Conservation (phyloP, 2,113 vertebrate species). For the Phyllostomus hastatus region DNA sequence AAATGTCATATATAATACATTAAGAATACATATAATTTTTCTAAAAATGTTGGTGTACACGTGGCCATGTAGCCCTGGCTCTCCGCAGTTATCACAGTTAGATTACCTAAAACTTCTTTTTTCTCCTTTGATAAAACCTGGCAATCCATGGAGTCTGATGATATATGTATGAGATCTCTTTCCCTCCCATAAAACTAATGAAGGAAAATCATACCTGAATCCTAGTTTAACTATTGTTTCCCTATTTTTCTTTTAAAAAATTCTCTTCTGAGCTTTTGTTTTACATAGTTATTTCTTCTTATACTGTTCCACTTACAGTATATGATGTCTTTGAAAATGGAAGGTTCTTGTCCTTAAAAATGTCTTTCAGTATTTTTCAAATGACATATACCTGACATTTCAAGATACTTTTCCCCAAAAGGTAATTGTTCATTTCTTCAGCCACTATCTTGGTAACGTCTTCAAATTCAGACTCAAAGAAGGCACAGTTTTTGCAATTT, state of each 20-base stretch:
- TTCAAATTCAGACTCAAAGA: conserved; percentile 88
- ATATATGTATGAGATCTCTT: not conserved
- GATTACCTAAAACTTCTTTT: not conserved
- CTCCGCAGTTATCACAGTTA: not conserved
- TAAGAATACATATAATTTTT: conserved; percentile 66
- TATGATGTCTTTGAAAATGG: conserved; percentile 78
- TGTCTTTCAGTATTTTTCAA: conserved; percentile 84
- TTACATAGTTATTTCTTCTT: conserved; percentile 73
- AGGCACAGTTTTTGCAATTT: conserved; percentile 86
- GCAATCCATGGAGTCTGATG: conserved; percentile 63
- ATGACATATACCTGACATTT: conserved; percentile 87
- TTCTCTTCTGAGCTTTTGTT: conserved; percentile 77
- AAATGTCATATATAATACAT: not conserved
- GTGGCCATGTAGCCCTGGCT: conserved; percentile 83
- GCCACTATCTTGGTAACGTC: conserved; percentile 91
- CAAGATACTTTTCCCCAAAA: conserved; percentile 89
- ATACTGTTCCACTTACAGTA: conserved; percentile 80
- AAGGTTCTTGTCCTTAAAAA: conserved; percentile 79
- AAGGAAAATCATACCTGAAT: conserved; percentile 87
- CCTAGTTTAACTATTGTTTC: conserved; percentile 84
- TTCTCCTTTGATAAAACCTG: conserved; percentile 25
- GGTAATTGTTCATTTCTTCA: conserved; percentile 92
- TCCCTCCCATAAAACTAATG: conserved; percentile 80
- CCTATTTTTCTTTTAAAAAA: conserved; percentile 86
- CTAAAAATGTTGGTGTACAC: conserved; percentile 85